These are phyloP conservation scores for Drosophila arizonae DNA, from an alignment of 1,140 invertebrate species.

Conservation along the genomic window DNA sequence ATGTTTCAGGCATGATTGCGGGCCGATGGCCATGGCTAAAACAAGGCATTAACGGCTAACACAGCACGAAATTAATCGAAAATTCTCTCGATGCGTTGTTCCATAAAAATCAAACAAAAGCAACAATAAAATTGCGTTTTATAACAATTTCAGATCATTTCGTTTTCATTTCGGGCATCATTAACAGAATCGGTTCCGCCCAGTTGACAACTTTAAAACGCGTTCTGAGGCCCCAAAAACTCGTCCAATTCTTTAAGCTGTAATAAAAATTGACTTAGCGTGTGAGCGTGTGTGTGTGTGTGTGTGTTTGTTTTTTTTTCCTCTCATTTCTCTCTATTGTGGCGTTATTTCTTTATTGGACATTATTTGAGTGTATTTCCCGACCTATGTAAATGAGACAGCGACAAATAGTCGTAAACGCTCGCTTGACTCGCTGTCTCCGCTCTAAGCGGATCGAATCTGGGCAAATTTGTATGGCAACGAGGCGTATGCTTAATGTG, in stretches of 20 bases:
- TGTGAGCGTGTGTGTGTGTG: too few species aligned
- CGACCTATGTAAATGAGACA: conserved; percentile 56
- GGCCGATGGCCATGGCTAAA: neutral
- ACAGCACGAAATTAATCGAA: conserved; percentile 19
- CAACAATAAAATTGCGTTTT: conserved; percentile 65
- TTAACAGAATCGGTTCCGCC: conserved; percentile 78
- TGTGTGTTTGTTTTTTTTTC: too few species aligned
- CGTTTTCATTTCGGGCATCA: conserved; percentile 63
- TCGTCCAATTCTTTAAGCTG: conserved; percentile 52
- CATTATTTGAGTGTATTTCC: conserved; percentile 57
- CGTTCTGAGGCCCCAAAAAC: conserved; percentile 47
- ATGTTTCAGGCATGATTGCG: conserved; percentile 40
- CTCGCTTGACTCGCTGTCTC: neutral
- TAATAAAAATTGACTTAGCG: conserved; percentile 33
- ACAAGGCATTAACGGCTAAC: conserved; percentile 20
- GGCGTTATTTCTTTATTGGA: conserved; percentile 54
- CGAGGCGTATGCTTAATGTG: conserved; percentile 78
- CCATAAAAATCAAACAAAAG: conserved; percentile 37
- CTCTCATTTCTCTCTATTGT: conserved; percentile 30
- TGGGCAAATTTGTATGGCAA: conserved; percentile 60
- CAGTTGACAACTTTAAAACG: conserved; percentile 67
- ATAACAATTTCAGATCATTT: conserved; percentile 73
- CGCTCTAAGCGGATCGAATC: conserved; percentile 27
- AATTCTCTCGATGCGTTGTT: conserved; percentile 39
- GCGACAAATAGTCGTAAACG: conserved; percentile 54